phyloP scores from a whole-genome alignment of 2,888 invertebrate genomes.

The Calameuta idolon region DNA sequence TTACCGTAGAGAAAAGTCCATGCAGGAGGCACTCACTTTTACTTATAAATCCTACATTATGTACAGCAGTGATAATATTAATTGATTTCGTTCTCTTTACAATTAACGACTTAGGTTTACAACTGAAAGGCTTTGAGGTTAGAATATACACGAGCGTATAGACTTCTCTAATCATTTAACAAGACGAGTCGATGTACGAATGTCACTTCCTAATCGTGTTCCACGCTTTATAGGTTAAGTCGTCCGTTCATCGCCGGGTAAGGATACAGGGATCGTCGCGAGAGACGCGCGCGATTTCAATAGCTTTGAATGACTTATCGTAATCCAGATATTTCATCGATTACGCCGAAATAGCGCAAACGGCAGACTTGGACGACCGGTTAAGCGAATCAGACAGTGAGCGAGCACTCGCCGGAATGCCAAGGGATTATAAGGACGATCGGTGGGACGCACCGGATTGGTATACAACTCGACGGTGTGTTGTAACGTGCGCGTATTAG shows the following conservation, averaged over 20 bases:
- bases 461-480: neutral
- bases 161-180: neutral
- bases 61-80: neutral
- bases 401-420: neutral
- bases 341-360: neutral
- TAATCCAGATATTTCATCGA: neutral
- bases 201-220: neutral
- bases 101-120: neutral
- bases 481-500: neutral
- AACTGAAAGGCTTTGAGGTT: neutral
- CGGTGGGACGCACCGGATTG: neutral
- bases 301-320: neutral
- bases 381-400: neutral
- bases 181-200: neutral
- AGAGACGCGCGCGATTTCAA: neutral
- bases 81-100: neutral
- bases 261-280: neutral
- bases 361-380: neutral
- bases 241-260: neutral
- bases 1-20: neutral
- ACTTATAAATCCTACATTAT: neutral
- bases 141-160: neutral
- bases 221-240: neutral
- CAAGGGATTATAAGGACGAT: neutral
- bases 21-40: neutral